These are phyloP conservation scores for Nicator chloris DNA, from an alignment of 2,113 vertebrate genomes.

Conservation along the genomic window DNA sequence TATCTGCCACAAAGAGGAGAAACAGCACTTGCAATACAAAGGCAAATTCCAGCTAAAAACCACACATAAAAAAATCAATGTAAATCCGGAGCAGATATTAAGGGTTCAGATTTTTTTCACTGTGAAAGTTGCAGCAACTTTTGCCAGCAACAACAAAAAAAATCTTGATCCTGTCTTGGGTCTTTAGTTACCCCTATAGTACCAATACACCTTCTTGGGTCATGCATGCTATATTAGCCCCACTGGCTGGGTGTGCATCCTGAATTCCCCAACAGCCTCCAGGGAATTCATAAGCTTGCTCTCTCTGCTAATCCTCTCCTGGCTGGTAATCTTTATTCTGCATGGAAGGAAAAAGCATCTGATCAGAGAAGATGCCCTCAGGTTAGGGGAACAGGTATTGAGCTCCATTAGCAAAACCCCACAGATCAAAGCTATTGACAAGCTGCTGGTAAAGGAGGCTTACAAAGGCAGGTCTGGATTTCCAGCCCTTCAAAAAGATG, in stretches of 20 bases:
- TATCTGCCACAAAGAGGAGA: neutral
- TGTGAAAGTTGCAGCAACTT: neutral
- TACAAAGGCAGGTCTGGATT: neutral
- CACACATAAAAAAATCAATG: neutral
- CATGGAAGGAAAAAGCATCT: neutral
- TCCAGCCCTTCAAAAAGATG: neutral
- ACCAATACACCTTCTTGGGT: neutral
- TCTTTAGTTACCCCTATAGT: neutral
- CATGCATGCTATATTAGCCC: fast-evolving
- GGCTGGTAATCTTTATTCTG: neutral
- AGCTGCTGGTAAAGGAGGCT: neutral
- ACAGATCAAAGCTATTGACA: neutral
- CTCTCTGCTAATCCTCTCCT: neutral
- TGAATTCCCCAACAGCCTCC: neutral
- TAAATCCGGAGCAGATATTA: neutral
- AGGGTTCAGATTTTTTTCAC: neutral
- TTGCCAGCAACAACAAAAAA: neutral
- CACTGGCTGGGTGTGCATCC: neutral
- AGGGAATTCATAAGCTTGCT: neutral
- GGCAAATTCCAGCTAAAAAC: neutral
- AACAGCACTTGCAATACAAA: neutral
- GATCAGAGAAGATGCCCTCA: neutral
- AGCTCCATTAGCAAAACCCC: neutral
- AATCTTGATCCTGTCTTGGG: neutral
- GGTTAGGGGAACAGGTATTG: neutral